phyloP scores from a whole-genome alignment of 2,113 vertebrate genomes.

The Erythrolamprus reginae region DNA sequence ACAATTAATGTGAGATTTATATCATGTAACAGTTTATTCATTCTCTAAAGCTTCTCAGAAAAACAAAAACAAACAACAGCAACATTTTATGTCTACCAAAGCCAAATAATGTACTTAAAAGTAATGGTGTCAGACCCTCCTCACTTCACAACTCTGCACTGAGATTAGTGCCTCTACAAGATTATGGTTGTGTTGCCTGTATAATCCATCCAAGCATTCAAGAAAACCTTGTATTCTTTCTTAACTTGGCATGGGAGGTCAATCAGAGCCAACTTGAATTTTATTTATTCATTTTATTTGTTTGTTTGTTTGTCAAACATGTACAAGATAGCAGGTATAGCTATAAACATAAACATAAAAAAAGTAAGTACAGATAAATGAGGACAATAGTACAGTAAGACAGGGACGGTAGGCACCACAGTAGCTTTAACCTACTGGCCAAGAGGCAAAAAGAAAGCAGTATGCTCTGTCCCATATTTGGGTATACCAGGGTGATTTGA shows the following conservation, averaged over 20 bases:
- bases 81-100: neutral
- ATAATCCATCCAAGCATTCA: neutral
- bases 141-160: neutral
- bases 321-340: too few species aligned
- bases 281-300: too few species aligned
- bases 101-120: neutral
- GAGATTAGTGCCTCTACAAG: neutral
- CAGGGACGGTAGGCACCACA: too few species aligned
- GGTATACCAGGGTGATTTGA: too few species aligned
- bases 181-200: neutral
- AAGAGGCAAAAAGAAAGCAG: too few species aligned
- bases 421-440: too few species aligned
- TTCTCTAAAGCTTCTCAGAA: neutral
- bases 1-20: neutral
- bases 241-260: neutral
- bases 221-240: neutral
- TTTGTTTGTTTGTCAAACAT: too few species aligned
- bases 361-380: too few species aligned
- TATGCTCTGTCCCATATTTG: too few species aligned
- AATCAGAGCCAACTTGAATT: neutral
- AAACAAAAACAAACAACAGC: neutral
- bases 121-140: neutral
- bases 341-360: too few species aligned
- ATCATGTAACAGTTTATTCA: neutral
- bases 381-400: too few species aligned